Base-by-base conservation (phyloP, 2,888 invertebrate genomes). In the Sipha maydis region DNA sequence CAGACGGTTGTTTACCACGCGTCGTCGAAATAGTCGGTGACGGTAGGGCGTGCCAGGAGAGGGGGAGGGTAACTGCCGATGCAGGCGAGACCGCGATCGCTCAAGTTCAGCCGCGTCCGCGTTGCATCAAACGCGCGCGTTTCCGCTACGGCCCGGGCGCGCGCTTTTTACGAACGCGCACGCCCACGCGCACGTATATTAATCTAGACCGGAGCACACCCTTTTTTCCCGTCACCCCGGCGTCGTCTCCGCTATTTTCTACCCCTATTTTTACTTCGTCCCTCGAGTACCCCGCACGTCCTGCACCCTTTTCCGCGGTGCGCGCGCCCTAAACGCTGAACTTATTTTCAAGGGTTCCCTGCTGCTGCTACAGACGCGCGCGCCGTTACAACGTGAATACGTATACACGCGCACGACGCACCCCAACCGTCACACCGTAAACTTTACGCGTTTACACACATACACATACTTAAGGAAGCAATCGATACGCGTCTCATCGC, bases 1-100 rank as follows among this genome's bases (percentile, higher is more conserved):
- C 61, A 88, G 88, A 88, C 82, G 88, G 80, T 88, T 88, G 88
- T 88, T 88, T 85, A 85, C 85, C 41, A 67, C 84, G 76, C 84
- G 86, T 19, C 85, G 79, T 21, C 86, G 48, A 31, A 48, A 38
- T 3, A 25, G 34, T 8, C 28, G 34, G 21, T 56, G 19, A 56
- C 54, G 61, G 61, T 14, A 41, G 67, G 5, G 48, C 2, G 0
- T 14, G 25, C n/a, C n/a, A 11, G 48, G 1, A 7, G 48, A 11
- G 48, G 5, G 48, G 9, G 48, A 11, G 48, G 71, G 11, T 41
- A 61, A 77, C 25, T 21, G 71, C 48, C 73, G 73, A 25, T 82
- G 76, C 80, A 79, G 88, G 73, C 88, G 38, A 56, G n/a, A 78
- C 85, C 78, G 34, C 77, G 11, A 28, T 28, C 73, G 34, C 73